These are phyloP conservation scores for Corapipo altera DNA, from an alignment of 2,113 vertebrate species.

Conservation along the genomic window DNA sequence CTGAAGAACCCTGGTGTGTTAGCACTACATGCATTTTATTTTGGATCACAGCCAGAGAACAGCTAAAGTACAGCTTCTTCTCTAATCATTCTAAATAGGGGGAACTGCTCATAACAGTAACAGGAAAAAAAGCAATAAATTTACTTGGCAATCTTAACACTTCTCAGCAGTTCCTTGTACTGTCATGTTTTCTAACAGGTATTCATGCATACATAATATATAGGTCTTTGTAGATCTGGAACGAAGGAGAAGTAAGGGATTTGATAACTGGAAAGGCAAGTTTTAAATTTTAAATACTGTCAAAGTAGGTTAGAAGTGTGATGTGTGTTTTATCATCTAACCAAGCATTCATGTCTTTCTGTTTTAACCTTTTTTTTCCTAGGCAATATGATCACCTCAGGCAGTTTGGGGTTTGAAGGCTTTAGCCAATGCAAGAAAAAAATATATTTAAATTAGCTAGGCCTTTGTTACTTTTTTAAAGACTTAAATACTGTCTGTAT, in stretches of 20 bases:
- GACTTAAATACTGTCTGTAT: neutral
- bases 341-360: constrained; percentile 16
- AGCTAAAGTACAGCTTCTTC: neutral
- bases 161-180: neutral
- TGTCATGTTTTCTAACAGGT: constrained; percentile 2
- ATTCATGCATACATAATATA: constrained; percentile 43
- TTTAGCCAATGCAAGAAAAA: neutral
- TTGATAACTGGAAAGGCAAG: constrained; percentile 34
- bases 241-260: constrained; percentile 2
- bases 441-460: neutral
- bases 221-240: constrained; percentile 32
- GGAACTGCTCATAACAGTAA: constrained; percentile 4
- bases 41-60: neutral
- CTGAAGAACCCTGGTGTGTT: neutral
- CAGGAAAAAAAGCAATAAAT: neutral
- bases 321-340: constrained; percentile 38
- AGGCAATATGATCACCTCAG: constrained; percentile 8
- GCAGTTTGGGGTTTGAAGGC: constrained; percentile 33
- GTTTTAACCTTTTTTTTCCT: constrained; percentile 20
- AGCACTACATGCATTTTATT: neutral
- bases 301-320: constrained; percentile 40
- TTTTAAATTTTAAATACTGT: constrained; percentile 58
- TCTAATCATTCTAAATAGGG: constrained; percentile 6
- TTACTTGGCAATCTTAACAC: constrained; percentile 1
- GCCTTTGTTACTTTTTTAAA: neutral